These are phyloP conservation scores for Holotrichia oblita DNA, from an alignment of 1,140 invertebrate species.

Conservation along the genomic window DNA sequence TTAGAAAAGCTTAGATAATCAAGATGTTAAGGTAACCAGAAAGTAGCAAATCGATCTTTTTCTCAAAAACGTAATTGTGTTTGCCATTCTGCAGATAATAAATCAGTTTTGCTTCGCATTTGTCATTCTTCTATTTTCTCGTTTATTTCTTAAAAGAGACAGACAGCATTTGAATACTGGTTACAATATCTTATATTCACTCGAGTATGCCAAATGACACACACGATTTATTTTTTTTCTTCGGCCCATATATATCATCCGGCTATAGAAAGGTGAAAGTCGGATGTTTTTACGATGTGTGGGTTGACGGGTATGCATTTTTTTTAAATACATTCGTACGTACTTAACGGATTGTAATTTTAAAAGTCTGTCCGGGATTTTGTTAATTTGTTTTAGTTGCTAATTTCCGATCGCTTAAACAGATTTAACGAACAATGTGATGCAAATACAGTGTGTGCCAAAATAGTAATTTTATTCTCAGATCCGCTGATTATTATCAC, in stretches of 20 bases:
- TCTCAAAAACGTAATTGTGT: neutral
- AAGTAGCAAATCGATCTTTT: neutral
- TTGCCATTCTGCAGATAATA: neutral
- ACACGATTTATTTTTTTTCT: constrained; percentile 32
- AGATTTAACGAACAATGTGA: too few relatives aligned
- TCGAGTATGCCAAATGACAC: constrained; percentile 25
- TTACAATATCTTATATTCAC: neutral
- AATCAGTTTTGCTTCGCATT: constrained; percentile 19
- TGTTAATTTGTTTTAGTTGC: too few relatives aligned
- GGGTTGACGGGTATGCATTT: constrained; percentile 34
- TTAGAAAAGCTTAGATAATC: neutral
- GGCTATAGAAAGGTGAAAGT: constrained; percentile 32
- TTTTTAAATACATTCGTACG: neutral
- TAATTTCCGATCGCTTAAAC: too few relatives aligned
- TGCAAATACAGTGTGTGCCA: too few relatives aligned
- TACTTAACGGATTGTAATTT: too few relatives aligned
- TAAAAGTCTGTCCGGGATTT: too few relatives aligned
- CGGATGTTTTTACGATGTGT: constrained; percentile 29
- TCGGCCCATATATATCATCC: neutral
- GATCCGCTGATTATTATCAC: too few relatives aligned
- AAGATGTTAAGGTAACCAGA: neutral
- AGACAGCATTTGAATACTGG: neutral
- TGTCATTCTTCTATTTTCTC: neutral
- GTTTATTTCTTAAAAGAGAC: constrained; percentile 9
- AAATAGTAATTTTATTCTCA: too few relatives aligned